Conservation (phyloP, 2,888 invertebrate genomes). For the Lutraria lutraria region DNA sequence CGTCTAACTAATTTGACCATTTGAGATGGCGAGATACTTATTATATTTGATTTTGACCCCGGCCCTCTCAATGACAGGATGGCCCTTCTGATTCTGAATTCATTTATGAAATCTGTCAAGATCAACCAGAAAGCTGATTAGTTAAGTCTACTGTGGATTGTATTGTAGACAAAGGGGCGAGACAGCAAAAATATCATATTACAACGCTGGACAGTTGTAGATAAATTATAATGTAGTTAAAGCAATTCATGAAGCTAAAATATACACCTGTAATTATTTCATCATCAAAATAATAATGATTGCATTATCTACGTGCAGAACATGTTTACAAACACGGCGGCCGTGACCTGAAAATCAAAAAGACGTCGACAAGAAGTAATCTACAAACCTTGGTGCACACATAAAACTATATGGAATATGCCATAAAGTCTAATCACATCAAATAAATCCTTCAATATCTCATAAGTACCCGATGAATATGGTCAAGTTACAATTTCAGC, state of each 20-base stretch:
- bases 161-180: no score
- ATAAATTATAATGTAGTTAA: not conserved
- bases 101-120: no score
- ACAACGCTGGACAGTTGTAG: not conserved
- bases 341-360: no score
- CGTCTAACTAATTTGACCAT: no score
- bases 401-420: not conserved
- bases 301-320: not conserved
- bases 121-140: no score
- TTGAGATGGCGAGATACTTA: no score
- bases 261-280: not conserved
- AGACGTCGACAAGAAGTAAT: not conserved
- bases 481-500: not conserved
- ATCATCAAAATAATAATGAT: not conserved
- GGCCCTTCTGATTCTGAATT: no score
- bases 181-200: no score
- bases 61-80: no score
- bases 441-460: not conserved
- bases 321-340: not conserved
- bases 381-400: conserved; percentile 4
- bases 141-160: no score
- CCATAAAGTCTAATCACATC: not conserved
- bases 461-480: not conserved
- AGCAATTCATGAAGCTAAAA: not conserved
- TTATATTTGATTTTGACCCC: no score